Conservation (phyloP, 2,113 vertebrate genomes). For the Mesitornis unicolor region DNA sequence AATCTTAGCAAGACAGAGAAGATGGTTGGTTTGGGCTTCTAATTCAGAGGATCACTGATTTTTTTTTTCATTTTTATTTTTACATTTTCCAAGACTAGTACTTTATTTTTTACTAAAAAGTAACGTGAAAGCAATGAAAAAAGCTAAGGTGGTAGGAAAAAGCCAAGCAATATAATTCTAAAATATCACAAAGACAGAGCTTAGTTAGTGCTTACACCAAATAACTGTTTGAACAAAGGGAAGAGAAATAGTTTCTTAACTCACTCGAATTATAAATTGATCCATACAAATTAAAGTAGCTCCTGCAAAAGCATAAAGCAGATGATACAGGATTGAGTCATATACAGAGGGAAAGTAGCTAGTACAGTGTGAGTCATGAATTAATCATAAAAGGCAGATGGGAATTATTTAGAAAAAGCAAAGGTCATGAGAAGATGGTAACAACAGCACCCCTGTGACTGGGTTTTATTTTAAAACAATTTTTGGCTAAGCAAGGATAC, state of each 20-base stretch:
- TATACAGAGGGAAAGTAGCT: neutral
- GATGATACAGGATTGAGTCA: constrained; percentile 16
- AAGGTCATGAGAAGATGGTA: neutral
- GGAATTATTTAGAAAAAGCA: constrained; percentile 1
- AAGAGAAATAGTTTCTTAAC: neutral
- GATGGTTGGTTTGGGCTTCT: constrained; percentile 79
- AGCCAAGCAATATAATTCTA: neutral
- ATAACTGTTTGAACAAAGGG: neutral
- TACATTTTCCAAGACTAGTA: neutral
- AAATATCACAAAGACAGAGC: neutral
- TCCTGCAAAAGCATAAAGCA: neutral
- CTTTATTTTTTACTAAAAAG: neutral
- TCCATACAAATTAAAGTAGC: neutral
- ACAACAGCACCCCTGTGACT: neutral
- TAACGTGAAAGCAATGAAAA: neutral
- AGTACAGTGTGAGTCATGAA: neutral
- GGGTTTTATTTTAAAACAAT: neutral
- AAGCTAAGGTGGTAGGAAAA: neutral
- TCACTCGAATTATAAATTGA: neutral
- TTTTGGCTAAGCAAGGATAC: neutral
- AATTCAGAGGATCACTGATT: neutral
- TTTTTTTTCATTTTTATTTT: neutral
- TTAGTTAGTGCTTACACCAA: neutral
- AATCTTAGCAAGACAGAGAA: constrained; percentile 98
- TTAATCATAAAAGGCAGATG: constrained; percentile 19